These are phyloP conservation scores for Pteromalus puparum DNA, from an alignment of 1,140 invertebrate species.

Conservation along the genomic window DNA sequence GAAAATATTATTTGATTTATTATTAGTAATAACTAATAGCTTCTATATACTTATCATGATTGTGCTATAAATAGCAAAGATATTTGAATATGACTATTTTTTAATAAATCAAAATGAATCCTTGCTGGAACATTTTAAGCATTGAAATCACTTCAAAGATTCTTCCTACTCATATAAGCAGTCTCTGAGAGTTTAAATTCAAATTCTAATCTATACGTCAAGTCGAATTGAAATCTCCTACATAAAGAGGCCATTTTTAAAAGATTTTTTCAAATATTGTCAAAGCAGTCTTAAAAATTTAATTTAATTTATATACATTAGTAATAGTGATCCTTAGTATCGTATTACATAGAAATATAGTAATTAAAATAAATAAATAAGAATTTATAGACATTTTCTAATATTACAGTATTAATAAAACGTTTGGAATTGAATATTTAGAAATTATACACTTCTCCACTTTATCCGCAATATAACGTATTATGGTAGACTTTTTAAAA, in stretches of 20 bases:
- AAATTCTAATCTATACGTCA: neutral
- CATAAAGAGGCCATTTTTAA: neutral
- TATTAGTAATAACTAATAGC: neutral
- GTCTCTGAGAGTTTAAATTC: slow-evolving; percentile 22
- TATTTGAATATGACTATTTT: neutral
- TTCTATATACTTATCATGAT: neutral
- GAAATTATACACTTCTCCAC: neutral
- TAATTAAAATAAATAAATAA: too few species aligned
- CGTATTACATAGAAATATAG: too few species aligned
- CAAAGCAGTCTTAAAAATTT: too few species aligned
- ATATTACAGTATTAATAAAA: too few species aligned
- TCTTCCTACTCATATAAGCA: slow-evolving; percentile 29
- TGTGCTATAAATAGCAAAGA: neutral
- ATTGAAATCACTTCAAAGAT: slow-evolving; percentile 37
- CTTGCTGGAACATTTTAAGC: neutral
- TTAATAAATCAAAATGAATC: neutral
- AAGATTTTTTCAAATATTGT: neutral
- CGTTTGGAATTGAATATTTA: neutral
- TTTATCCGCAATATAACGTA: neutral
- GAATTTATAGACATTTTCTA: too few species aligned
- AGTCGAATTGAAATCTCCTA: slow-evolving; percentile 31
- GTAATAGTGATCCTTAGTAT: too few species aligned
- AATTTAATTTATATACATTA: too few species aligned
- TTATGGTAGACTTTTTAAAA: neutral
- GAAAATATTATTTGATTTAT: neutral